Evolutionary conservation across 2,888 invertebrate species (phyloP).

Genomic region (Mythimna albipuncta): DNA sequence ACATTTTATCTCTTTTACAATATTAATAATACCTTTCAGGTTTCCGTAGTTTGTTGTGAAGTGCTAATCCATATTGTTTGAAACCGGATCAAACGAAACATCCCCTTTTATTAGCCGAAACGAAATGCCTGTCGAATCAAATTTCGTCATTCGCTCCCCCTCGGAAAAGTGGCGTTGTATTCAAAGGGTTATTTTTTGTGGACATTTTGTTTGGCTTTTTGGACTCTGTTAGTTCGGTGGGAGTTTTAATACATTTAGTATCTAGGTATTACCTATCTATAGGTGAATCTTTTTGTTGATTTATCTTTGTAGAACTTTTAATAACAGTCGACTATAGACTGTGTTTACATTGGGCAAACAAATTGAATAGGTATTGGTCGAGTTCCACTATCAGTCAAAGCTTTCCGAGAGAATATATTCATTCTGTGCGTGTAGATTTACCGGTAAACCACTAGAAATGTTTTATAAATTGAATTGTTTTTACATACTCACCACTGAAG

Average conservation of each 20-base stretch:
- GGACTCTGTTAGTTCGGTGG: constrained; percentile 43
- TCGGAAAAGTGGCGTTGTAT: constrained; percentile 47
- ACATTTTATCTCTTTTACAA: constrained; percentile 26
- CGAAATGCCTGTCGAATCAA: constrained; percentile 67
- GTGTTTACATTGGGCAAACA: constrained; percentile 2
- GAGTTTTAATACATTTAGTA: constrained; percentile 37
- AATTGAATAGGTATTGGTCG: constrained; percentile 1
- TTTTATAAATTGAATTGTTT: constrained; percentile 14
- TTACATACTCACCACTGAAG: neutral
- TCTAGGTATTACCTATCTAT: neutral
- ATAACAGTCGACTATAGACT: neutral
- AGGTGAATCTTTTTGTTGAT: neutral
- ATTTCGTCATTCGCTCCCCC: constrained; percentile 63
- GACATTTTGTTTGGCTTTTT: constrained; percentile 47
- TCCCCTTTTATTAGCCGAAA: constrained; percentile 64
- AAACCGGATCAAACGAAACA: constrained; percentile 65
- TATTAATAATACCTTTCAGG: constrained; percentile 43
- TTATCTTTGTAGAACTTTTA: constrained; percentile 11
- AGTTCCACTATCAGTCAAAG: constrained; percentile 20
- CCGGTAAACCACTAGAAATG: neutral
- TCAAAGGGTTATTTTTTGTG: constrained; percentile 53
- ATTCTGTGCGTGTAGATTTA: constrained; percentile 16
- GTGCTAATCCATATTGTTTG: constrained; percentile 65
- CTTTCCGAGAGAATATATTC: neutral
- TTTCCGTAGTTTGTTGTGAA: constrained; percentile 44